A percentile compares a stretch with the other conserved stretches of the same genome.
phyloP scores from a whole-genome alignment of 1,140 invertebrate genomes.

The Delia radicum region DNA sequence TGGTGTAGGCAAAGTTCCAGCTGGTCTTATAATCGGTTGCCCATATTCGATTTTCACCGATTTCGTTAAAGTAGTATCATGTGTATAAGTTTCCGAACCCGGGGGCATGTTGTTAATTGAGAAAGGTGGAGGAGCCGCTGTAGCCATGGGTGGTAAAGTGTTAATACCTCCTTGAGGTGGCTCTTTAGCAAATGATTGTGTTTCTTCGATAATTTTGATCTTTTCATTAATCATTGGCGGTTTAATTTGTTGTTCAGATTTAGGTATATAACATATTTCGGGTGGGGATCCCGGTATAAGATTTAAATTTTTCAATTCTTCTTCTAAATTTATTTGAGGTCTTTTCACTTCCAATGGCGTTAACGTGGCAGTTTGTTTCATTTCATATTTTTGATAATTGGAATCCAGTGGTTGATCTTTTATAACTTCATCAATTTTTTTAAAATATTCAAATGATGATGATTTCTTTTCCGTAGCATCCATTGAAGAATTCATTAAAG shows the following conservation, averaged over 20 bases:
- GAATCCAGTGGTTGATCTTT: conserved; percentile 19
- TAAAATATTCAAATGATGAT: conserved; percentile 62
- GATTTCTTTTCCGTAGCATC: conserved; percentile 39
- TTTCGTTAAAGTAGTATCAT: conserved; percentile 41
- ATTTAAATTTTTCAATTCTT: conserved; percentile 58
- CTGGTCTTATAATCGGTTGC: conserved; percentile 50
- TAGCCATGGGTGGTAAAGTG: conserved; percentile 30
- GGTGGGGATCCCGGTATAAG: conserved; percentile 70
- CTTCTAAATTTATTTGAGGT: conserved; percentile 35
- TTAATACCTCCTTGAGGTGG: conserved; percentile 66
- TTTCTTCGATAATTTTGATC: conserved; percentile 66
- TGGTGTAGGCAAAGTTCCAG: conserved; percentile 47
- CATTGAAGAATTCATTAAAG: conserved; percentile 31
- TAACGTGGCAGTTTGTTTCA: conserved; percentile 28
- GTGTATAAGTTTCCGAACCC: conserved; percentile 39
- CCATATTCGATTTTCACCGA: conserved; percentile 49
- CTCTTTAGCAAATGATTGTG: conserved; percentile 59
- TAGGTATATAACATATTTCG: conserved; percentile 69
- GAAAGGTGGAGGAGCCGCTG: conserved; percentile 53
- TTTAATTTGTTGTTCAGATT: conserved; percentile 52
- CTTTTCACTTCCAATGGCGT: conserved; percentile 38
- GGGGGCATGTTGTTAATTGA: neutral
- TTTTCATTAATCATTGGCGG: conserved; percentile 64
- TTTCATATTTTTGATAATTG: conserved; percentile 29
- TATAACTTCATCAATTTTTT: conserved; percentile 55